phyloP scores from a whole-genome alignment of 1,140 invertebrate genomes.

The Anoplophora glabripennis region DNA sequence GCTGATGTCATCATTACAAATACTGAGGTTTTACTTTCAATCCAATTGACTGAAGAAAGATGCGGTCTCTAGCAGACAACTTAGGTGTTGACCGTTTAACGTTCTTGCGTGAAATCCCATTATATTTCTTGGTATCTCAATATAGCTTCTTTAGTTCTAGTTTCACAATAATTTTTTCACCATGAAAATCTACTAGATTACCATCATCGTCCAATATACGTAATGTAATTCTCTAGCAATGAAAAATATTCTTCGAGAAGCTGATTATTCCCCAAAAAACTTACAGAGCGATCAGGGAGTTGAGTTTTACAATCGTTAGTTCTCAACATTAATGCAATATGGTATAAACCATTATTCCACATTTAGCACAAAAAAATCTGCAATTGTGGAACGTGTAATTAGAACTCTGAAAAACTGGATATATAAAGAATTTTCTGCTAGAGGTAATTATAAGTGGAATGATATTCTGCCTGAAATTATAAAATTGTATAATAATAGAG shows the following conservation, averaged over 20 bases:
- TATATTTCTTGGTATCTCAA: too few species aligned
- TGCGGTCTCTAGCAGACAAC: too few species aligned
- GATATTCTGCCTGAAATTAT: conserved; percentile 38
- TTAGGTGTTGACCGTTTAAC: too few species aligned
- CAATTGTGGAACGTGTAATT: conserved; percentile 49
- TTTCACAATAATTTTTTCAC: too few species aligned
- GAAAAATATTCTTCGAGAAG: conserved; percentile 27
- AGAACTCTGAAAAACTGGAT: conserved; percentile 48
- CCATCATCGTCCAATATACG: too few species aligned
- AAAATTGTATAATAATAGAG: conserved; percentile 40
- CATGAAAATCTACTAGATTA: too few species aligned
- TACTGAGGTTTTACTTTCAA: too few species aligned
- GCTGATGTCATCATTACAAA: too few species aligned
- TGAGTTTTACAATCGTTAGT: conserved; percentile 41
- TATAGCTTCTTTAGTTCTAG: too few species aligned
- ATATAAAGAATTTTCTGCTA: conserved; percentile 43
- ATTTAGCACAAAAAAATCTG: conserved; percentile 45
- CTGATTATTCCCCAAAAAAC: conserved; percentile 20
- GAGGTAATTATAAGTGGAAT: too few species aligned
- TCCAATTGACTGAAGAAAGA: too few species aligned
- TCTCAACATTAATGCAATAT: conserved; percentile 38
- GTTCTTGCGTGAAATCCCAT: too few species aligned
- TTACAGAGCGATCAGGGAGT: conserved; percentile 44
- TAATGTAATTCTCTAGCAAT: conserved; percentile 31
- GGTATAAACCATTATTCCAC: conserved; percentile 46